These are phyloP conservation scores for Pseudochromis fuscus DNA, from an alignment of 2,797 vertebrate species.

Conservation along the genomic window DNA sequence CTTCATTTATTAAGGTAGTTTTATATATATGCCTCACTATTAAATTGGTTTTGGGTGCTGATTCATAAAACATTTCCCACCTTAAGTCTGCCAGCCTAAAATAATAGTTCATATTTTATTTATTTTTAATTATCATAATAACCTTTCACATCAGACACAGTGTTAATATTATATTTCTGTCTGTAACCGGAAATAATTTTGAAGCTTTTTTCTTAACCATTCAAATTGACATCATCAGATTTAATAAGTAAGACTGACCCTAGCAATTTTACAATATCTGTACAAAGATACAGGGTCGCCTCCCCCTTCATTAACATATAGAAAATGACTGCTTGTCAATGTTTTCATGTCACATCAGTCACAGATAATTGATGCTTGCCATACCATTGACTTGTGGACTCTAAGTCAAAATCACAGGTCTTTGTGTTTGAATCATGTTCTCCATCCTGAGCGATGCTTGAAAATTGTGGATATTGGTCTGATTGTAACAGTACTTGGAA, in stretches of 20 bases:
- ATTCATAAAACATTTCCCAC: slow-evolving; percentile 4
- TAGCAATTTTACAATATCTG: slow-evolving; percentile 50
- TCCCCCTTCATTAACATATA: slow-evolving; percentile 80
- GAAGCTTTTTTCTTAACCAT: slow-evolving; percentile 2
- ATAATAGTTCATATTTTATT: background rate
- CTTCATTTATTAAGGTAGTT: background rate
- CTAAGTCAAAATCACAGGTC: slow-evolving; percentile 32
- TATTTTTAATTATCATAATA: no score
- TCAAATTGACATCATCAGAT: slow-evolving; percentile 30
- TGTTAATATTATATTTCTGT: no score
- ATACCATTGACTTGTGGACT: slow-evolving; percentile 5
- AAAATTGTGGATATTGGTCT: slow-evolving; percentile 9
- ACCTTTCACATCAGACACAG: no score
- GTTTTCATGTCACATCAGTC: slow-evolving; percentile 61
- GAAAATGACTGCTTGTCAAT: slow-evolving; percentile 44
- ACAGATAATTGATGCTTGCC: slow-evolving; percentile 61
- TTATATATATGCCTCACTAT: slow-evolving; percentile 5
- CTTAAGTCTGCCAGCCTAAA: background rate
- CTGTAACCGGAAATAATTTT: slow-evolving; percentile 11
- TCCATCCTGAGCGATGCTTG: slow-evolving; percentile 27
- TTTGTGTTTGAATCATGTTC: slow-evolving; percentile 41
- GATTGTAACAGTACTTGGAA: slow-evolving; percentile 40
- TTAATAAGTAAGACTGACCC: slow-evolving; percentile 33
- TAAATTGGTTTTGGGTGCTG: background rate
- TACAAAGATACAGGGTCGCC: slow-evolving; percentile 3